phyloP scores from a whole-genome alignment of 2,797 vertebrate species.

The Cetoscarus ocellatus region DNA sequence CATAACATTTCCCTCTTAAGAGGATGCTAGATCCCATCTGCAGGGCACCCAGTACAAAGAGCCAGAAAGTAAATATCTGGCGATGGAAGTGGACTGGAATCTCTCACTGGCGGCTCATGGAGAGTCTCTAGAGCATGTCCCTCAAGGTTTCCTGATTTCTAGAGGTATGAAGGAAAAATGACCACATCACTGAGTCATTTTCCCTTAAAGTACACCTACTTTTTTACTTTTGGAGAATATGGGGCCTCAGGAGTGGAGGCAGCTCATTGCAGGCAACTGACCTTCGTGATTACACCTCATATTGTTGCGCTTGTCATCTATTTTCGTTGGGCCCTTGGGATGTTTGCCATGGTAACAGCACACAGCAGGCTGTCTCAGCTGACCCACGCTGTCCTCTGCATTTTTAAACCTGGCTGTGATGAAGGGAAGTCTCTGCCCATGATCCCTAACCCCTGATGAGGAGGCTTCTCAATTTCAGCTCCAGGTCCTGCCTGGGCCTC shows the following conservation, averaged over 20 bases:
- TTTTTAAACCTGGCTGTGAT: slow-evolving; percentile 94
- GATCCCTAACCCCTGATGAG: slow-evolving; percentile 96
- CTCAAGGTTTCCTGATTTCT: slow-evolving; percentile 93
- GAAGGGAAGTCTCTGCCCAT: slow-evolving; percentile 92
- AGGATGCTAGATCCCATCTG: slow-evolving; percentile 95
- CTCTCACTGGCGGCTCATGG: slow-evolving; percentile 92
- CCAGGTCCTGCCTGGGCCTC: slow-evolving; percentile 82
- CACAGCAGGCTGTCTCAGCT: slow-evolving; percentile 91
- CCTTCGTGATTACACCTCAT: slow-evolving; percentile 85
- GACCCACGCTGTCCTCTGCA: slow-evolving; percentile 93
- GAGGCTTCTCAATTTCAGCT: slow-evolving; percentile 94
- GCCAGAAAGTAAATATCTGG: slow-evolving; percentile 94
- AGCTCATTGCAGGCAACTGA: slow-evolving; percentile 76
- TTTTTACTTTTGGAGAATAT: slow-evolving; percentile 57
- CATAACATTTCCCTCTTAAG: slow-evolving; percentile 96
- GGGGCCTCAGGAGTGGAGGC: slow-evolving; percentile 72
- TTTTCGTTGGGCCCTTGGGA: slow-evolving; percentile 93
- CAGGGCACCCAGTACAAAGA: slow-evolving; percentile 92
- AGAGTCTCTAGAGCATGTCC: slow-evolving; percentile 90
- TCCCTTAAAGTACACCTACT: slow-evolving; percentile 85
- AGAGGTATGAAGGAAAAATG: slow-evolving; percentile 91
- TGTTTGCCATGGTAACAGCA: slow-evolving; percentile 95
- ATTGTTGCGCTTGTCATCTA: slow-evolving; percentile 93
- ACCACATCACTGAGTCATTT: slow-evolving; percentile 94
- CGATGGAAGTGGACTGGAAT: slow-evolving; percentile 92